Evolutionary conservation across 2,888 invertebrate species (phyloP).

Genomic region (Hyposoter dolosus): DNA sequence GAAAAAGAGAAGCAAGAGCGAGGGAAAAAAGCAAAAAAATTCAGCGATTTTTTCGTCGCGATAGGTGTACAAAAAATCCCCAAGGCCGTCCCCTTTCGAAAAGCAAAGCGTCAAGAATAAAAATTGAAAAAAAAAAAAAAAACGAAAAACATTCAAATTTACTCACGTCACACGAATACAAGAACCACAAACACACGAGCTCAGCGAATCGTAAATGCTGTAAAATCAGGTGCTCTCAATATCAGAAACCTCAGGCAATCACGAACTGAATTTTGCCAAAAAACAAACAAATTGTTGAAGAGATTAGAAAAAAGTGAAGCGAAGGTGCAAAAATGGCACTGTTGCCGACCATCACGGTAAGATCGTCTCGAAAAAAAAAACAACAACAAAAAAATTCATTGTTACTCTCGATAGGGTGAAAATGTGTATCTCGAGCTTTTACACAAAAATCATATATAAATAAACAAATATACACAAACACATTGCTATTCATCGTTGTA

Average conservation of each 20-base stretch:
- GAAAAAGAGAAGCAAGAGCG: not conserved
- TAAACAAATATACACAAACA: slow-evolving; percentile 33
- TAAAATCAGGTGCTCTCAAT: not conserved
- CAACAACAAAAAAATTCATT: not conserved
- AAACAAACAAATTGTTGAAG: not conserved
- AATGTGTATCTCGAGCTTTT: slow-evolving; percentile 48
- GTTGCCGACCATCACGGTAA: not conserved
- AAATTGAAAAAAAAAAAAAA: not conserved
- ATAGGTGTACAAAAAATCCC: slow-evolving; percentile 34
- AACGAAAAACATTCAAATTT: slow-evolving; percentile 18
- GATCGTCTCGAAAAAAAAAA: not conserved
- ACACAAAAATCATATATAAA: slow-evolving; percentile 33
- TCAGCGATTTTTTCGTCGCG: slow-evolving; percentile 13
- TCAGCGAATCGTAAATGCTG: not conserved
- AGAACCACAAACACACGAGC: slow-evolving; percentile 3
- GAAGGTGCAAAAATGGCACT: not conserved
- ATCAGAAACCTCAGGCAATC: not conserved
- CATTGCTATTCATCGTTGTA: slow-evolving; percentile 75
- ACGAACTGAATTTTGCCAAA: not conserved
- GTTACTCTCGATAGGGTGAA: not conserved
- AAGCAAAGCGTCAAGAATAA: slow-evolving; percentile 27
- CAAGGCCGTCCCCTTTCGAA: slow-evolving; percentile 41
- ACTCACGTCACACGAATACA: slow-evolving; percentile 16
- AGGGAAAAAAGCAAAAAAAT: not conserved
- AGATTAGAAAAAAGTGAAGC: not conserved